phyloP scores from a whole-genome alignment of 1,140 invertebrate species.

The Diorhabda sublineata region DNA sequence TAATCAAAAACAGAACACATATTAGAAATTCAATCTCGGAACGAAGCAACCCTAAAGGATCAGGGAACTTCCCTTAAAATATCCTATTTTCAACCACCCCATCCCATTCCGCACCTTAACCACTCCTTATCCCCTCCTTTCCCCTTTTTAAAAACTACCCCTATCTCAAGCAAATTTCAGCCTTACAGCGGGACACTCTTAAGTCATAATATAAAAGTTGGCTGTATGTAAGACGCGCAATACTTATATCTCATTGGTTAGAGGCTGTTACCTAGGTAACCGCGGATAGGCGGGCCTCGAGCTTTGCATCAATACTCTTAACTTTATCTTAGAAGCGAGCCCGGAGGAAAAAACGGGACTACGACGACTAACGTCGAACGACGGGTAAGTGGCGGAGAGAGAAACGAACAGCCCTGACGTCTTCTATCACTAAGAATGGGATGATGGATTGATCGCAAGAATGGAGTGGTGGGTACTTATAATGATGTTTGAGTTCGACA shows the following conservation, averaged over 20 bases:
- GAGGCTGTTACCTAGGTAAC: conserved; percentile 36
- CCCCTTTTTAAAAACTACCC: conserved; percentile 31
- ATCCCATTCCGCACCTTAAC: conserved; percentile 25
- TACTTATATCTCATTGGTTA: conserved; percentile 40
- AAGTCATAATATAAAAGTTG: conserved; percentile 35
- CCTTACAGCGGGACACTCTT: conserved; percentile 31
- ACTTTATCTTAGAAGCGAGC: conserved; percentile 20
- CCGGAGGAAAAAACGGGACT: conserved; percentile 15
- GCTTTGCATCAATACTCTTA: conserved; percentile 23
- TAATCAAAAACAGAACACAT: conserved; percentile 48
- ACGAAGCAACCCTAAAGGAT: conserved; percentile 40
- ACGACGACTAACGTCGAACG: background rate
- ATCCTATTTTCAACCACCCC: conserved; percentile 32
- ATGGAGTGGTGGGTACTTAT: background rate
- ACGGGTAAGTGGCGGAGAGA: background rate
- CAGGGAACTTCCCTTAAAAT: conserved; percentile 38
- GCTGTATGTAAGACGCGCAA: conserved; percentile 35
- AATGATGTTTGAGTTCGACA: conserved; percentile 2
- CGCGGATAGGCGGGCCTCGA: conserved; percentile 20
- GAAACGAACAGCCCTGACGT: background rate
- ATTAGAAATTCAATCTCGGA: conserved; percentile 49
- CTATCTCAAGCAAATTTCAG: conserved; percentile 37
- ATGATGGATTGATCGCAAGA: conserved; percentile 1
- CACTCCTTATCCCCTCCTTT: conserved; percentile 33
- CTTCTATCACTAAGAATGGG: conserved; percentile 1